Conservation (phyloP, 2,888 invertebrate genomes). For the Busseola fusca region DNA sequence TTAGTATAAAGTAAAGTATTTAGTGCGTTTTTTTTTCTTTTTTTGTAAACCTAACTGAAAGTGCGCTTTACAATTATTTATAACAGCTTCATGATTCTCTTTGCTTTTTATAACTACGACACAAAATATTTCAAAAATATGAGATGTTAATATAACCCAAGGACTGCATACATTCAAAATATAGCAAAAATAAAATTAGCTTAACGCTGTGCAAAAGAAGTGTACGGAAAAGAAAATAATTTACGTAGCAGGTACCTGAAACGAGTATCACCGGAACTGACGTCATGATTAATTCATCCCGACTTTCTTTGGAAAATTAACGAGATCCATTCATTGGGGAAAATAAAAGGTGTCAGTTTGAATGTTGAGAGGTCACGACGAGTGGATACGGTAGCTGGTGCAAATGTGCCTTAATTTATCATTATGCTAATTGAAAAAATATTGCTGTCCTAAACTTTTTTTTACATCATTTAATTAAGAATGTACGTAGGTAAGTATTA, state of each 20-base stretch:
- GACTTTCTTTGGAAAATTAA: constrained; percentile 70
- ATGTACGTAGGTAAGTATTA: background rate
- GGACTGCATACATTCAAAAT: constrained; percentile 8
- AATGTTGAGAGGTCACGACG: constrained; percentile 17
- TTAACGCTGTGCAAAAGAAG: constrained; percentile 26
- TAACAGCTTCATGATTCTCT: too few species aligned
- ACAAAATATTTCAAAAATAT: background rate
- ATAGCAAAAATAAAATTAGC: constrained; percentile 40
- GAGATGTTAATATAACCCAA: background rate
- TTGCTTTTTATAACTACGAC: background rate
- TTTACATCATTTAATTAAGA: background rate
- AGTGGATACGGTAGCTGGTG: background rate
- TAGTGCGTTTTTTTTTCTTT: too few species aligned
- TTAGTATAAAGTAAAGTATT: too few species aligned
- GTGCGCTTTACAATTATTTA: background rate
- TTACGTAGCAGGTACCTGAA: constrained; percentile 46
- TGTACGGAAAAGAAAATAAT: constrained; percentile 53
- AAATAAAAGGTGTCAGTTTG: constrained; percentile 66
- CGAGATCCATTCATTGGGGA: constrained; percentile 69
- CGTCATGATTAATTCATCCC: constrained; percentile 73
- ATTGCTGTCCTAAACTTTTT: background rate
- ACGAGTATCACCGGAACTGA: constrained; percentile 65
- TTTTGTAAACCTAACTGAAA: background rate
- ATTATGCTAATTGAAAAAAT: constrained; percentile 19
- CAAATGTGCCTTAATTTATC: constrained; percentile 20